Percentiles rank a stretch among this genome's conserved stretches.
Evolutionary conservation across 2,797 vertebrate genomes (phyloP).

Genomic region (Cuculus canorus): DNA sequence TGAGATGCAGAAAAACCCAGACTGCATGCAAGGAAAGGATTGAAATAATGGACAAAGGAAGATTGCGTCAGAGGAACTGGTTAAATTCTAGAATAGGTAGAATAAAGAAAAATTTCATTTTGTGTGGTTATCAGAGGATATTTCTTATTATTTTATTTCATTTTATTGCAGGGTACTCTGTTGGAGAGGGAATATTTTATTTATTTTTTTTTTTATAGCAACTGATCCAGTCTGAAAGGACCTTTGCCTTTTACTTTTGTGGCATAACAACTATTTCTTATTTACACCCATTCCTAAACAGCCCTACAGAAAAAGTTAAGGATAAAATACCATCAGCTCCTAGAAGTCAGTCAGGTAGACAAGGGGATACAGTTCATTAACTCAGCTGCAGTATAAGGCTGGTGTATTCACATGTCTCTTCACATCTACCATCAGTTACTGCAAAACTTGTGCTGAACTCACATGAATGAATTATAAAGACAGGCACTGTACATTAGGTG

Average conservation of each 20-base stretch:
- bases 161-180: not conserved
- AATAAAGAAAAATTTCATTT: not conserved
- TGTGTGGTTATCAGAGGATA: not conserved
- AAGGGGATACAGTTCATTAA: conserved; percentile 55
- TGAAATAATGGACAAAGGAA: not conserved
- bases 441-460: conserved; percentile 16
- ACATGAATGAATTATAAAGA: conserved; percentile 47
- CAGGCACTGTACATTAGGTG: not conserved
- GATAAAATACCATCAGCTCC: not conserved
- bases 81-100: not conserved
- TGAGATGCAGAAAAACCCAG: not conserved
- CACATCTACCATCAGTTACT: conserved; percentile 57
- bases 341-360: conserved; percentile 41
- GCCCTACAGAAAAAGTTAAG: conserved; percentile 20
- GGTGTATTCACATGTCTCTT: conserved; percentile 51
- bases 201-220: not conserved
- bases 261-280: not conserved
- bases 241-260: conserved; percentile 5
- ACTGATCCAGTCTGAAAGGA: not conserved
- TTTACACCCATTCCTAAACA: conserved; percentile 30
- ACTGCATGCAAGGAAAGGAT: not conserved
- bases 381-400: not conserved
- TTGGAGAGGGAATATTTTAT: not conserved
- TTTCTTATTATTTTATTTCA: not conserved
- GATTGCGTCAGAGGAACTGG: not conserved